Percentiles rank a stretch among this genome's conserved stretches.
Conservation (phyloP, 2,888 invertebrate species). For the Eristalinus sepulchralis region DNA sequence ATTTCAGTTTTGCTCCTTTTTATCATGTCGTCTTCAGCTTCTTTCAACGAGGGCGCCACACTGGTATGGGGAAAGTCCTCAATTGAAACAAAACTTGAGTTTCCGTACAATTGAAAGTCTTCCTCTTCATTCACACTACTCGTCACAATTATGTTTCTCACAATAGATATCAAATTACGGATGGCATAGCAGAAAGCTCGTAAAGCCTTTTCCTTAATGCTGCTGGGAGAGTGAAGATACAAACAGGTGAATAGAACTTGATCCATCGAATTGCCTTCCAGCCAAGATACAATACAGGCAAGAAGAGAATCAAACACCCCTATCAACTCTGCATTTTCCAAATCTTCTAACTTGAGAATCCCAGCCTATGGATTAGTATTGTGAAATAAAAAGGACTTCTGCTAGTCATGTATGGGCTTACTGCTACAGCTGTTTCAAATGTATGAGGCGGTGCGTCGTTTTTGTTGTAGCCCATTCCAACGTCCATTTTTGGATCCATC, state of each 20-base stretch:
- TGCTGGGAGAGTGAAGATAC: conserved; percentile 94
- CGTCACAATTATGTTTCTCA: conserved; percentile 93
- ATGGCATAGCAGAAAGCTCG: conserved; percentile 93
- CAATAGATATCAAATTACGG: conserved; percentile 93
- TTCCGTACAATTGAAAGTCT: conserved; percentile 95
- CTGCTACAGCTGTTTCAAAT: conserved; percentile 92
- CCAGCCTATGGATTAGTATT: conserved; percentile 83
- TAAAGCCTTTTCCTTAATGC: conserved; percentile 90
- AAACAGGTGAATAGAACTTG: conserved; percentile 98
- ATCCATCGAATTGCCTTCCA: conserved; percentile 97
- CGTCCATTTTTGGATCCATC: conserved; percentile 99
- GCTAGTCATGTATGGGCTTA: conserved; percentile 76
- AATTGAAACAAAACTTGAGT: conserved; percentile 89
- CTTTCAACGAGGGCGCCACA: conserved; percentile 89
- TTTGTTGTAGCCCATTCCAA: conserved; percentile 97
- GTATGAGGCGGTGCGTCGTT: conserved; percentile 91
- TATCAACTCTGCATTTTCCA: conserved; percentile 91
- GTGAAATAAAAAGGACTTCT: background rate
- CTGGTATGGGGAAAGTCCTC: conserved; percentile 91
- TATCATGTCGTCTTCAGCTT: conserved; percentile 94
- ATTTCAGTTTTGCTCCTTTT: conserved; percentile 83
- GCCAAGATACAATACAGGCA: conserved; percentile 97
- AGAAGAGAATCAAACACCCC: conserved; percentile 97
- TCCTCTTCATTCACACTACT: conserved; percentile 96
- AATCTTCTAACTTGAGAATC: conserved; percentile 88